Base-by-base conservation (phyloP, 2,113 vertebrate genomes). In the Nothocercus nigrocapillus region DNA sequence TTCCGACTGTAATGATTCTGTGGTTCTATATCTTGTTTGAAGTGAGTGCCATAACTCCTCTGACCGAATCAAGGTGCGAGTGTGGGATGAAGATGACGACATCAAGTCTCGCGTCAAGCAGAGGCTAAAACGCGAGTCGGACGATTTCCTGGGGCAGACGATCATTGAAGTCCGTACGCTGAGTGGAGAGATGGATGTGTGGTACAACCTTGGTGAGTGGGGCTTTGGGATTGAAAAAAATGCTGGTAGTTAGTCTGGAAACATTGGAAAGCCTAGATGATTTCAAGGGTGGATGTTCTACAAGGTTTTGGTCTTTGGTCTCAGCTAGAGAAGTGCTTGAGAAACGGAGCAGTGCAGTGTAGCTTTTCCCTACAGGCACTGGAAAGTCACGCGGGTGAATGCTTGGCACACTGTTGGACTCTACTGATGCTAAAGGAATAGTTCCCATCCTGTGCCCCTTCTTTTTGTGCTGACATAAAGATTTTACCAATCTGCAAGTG, bases 31-130 rank as follows among this genome's bases (percentile, higher is more conserved):
- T 53, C n/a, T 91, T 73, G 15, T 91, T 61, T 13, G 42, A 89
- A 99, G 99, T n/a, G 99, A 99, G 97, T 99, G 99, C 98, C 99
- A 99, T 97, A 99, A 99, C 96, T 99, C 99, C 22, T 99, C 99
- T 6, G 99, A 99, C 83, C 98, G 99, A 27, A 99, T 99, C 93
- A 99, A 99, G 95, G 99, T 99, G 42, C 98, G 99, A 2, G 99
- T 99, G 25, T 99, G 99, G 99, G 99, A 99, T 63, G 99, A 99
- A 93, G 99, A 99, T 28, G 99, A 99, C 14, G 99, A 99, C 95
- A 99, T 99, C 96, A 99, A 99, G 93, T 99, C 99, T 7, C 98
- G 99, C 34, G 99, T 99, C 76, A 99, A 99, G 95, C 99, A 99
- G 96, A 98, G 99, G 66, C 98, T 99, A 45, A 99, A 99, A 93